Base-by-base conservation (phyloP, 2,797 vertebrate species). In the Notolabrus celidotus region DNA sequence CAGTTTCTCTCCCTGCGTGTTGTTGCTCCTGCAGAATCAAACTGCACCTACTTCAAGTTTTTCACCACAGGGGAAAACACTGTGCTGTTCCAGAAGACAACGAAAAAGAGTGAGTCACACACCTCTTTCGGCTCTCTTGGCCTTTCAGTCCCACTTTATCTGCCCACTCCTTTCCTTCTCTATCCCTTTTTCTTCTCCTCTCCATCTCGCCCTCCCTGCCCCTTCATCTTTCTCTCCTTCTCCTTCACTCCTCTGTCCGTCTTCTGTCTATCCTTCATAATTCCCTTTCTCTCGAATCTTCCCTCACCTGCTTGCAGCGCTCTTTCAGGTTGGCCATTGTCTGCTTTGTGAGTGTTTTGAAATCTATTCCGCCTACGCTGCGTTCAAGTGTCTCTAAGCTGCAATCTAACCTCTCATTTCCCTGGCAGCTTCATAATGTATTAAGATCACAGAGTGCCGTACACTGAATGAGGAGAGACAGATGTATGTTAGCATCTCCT, bases 21-120 rank as follows among this genome's bases (percentile, higher is more conserved):
- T 23, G 3, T n/a, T 34, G 20, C 47, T 67, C 27, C 72, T 59
- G 38, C 89, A 96, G 96, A 94, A 83, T 93, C 95, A 31, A 97
- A 97, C 89, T 97, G 96, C 84, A 95, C 94, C 76, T 97, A 94
- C 83, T 97, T 97, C 89, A 96, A 96, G 91, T 97, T 96, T 84
- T 97, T 96, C 87, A 97, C 96, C 71, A 96, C 96, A 0, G 96
- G 95, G 65, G 95, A 96, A 82, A 96, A 96, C 1, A 85, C 91
- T 0, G 89, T 74, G 62, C 86, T 97, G 83, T 96, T 97, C 74
- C 95, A 95, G 75, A 95, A 95, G 90, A 95, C 91, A 27, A 96
- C 95, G 2, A 91, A 91, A 77, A 96, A 96, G 83, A 93, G 95
- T 95, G 83, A 95, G 93, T 93, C 80, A 86, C 19, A 12, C 66